Percentiles rank a stretch among this genome's conserved stretches.
Evolutionary conservation across 2,888 invertebrate genomes (phyloP).

Genomic region (Xanthia togata): DNA sequence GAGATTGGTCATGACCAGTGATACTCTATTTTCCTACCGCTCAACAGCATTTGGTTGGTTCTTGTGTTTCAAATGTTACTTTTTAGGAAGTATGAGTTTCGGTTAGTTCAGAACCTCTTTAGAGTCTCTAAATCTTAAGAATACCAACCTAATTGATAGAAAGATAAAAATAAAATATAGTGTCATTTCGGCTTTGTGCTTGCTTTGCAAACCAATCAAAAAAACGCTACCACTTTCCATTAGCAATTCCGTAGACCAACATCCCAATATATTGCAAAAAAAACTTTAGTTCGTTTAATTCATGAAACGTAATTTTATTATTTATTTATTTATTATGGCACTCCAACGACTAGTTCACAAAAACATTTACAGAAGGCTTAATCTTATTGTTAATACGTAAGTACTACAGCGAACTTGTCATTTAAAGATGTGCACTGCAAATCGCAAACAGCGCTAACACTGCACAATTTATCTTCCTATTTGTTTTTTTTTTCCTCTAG

Average conservation of each 20-base stretch:
- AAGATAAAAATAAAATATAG: background rate
- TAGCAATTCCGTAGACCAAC: background rate
- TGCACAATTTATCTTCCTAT: background rate
- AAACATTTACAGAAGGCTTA: background rate
- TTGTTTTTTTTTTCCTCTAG: background rate
- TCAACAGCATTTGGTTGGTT: background rate
- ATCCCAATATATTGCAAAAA: background rate
- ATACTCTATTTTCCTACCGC: background rate
- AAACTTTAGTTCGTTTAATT: background rate
- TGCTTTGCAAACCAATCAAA: background rate
- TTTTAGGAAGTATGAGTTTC: background rate
- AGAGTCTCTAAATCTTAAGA: background rate
- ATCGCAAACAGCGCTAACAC: background rate
- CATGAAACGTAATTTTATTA: conserved; percentile 6
- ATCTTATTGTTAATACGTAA: background rate
- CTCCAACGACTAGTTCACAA: background rate
- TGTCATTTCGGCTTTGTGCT: background rate
- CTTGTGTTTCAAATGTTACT: background rate
- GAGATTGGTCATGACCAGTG: background rate
- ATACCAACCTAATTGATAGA: background rate
- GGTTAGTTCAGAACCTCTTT: background rate
- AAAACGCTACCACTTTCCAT: background rate
- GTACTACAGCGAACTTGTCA: background rate
- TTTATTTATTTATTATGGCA: background rate
- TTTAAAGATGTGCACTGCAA: background rate